phyloP scores from a whole-genome alignment of 2,797 vertebrate genomes.

The Astyanax mexicanus region DNA sequence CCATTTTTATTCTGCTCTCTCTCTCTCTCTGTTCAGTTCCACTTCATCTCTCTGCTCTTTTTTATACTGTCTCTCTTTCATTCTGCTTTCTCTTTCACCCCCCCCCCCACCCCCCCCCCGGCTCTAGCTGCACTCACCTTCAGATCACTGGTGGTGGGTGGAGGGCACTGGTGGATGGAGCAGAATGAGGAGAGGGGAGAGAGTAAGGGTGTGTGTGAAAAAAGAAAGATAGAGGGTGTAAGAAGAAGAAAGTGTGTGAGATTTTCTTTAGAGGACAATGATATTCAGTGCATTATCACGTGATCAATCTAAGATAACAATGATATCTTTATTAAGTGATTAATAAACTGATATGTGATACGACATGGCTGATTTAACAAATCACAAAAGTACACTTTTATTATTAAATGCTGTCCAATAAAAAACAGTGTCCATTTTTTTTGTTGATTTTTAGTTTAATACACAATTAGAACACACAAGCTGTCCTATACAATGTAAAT shows the following conservation, averaged over 20 bases:
- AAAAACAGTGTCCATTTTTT: too few relatives aligned
- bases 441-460: too few relatives aligned
- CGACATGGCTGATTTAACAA: too few relatives aligned
- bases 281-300: too few relatives aligned
- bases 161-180: constrained; percentile 5
- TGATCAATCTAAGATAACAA: background rate
- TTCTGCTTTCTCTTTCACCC: background rate
- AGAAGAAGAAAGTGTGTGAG: background rate
- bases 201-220: background rate
- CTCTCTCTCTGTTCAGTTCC: background rate
- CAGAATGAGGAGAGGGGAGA: background rate
- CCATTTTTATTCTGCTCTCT: background rate
- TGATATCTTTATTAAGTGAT: background rate
- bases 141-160: constrained; percentile 9
- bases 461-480: too few relatives aligned
- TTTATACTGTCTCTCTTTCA: background rate
- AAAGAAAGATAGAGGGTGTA: too few relatives aligned
- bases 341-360: background rate
- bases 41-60: too few relatives aligned
- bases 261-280: too few relatives aligned
- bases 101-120: background rate
- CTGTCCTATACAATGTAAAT: too few relatives aligned
- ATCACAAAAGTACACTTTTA: too few relatives aligned
- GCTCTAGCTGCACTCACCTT: background rate
- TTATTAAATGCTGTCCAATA: too few relatives aligned